Base-by-base conservation (phyloP, 2,888 invertebrate genomes). In the Megastigmus dorsalis region DNA sequence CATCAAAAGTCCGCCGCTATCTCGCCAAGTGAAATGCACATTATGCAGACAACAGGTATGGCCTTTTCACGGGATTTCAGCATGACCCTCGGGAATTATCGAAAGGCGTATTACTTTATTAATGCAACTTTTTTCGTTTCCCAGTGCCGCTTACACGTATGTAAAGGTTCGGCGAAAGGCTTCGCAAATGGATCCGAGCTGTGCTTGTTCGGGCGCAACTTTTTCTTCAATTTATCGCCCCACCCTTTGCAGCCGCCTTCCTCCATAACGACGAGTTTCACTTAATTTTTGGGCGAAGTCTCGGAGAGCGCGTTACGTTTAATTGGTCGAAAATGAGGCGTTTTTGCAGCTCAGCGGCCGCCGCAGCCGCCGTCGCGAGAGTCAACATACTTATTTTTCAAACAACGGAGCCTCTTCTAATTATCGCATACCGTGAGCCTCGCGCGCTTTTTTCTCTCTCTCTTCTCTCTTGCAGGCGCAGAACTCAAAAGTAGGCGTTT, bases 21-120 rank as follows among this genome's bases (percentile, higher is more conserved):
- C n/a, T n/a, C n/a, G n/a, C n/a, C n/a, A n/a, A n/a, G n/a, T n/a
- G n/a, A n/a, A n/a, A n/a, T n/a, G n/a, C n/a, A n/a, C n/a, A n/a
- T n/a, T n/a, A n/a, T n/a, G n/a, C n/a, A n/a, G n/a, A n/a, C n/a
- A n/a, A n/a, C n/a, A n/a, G n/a, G n/a, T n/a, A n/a, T n/a, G n/a
- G n/a, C n/a, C n/a, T n/a, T n/a, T n/a, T n/a, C n/a, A n/a, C n/a
- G n/a, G n/a, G n/a, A n/a, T n/a, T n/a, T n/a, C n/a, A n/a, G n/a
- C n/a, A n/a, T n/a, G n/a, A n/a, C n/a, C n/a, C 26, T 7, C 65
- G 52, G 1, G 54, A 41, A 66, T 28, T 33, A 41, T 66, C 10
- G 66, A 43, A 55, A 55, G 55, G 30, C 18, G 30, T 20, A 33
- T 67, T 33, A n/a, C 67, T 55, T 62, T 48, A 62, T 62, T 48